Conservation (phyloP, 2,888 invertebrate genomes). For the Mesorhabditis spiculigera region DNA sequence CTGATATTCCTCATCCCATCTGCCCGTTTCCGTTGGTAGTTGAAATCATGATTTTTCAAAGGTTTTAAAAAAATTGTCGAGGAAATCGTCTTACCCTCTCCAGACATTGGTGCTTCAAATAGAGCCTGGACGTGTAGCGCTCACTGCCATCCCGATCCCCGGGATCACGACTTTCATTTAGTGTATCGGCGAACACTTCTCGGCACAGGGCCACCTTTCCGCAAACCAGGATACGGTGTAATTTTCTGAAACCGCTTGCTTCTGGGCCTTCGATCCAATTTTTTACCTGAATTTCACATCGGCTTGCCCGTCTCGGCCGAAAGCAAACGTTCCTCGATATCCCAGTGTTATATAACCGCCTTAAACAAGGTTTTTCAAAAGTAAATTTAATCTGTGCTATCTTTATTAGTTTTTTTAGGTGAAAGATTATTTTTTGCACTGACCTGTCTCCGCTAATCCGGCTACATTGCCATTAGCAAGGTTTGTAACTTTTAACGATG, state of each 20-base stretch:
- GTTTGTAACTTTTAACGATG: background rate
- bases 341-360: slow-evolving; percentile 86
- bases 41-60: too few species aligned
- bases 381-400: background rate
- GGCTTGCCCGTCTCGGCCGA: slow-evolving; percentile 93
- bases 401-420: background rate
- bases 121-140: slow-evolving; percentile 92
- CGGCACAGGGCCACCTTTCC: slow-evolving; percentile 70
- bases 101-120: slow-evolving; percentile 93
- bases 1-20: too few species aligned
- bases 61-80: background rate
- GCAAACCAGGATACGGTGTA: slow-evolving; percentile 89
- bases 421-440: background rate
- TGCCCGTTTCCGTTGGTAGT: too few species aligned
- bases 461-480: background rate
- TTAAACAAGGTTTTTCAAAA: slow-evolving; percentile 21
- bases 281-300: slow-evolving; percentile 76
- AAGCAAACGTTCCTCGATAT: slow-evolving; percentile 96
- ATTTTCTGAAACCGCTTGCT: slow-evolving; percentile 69
- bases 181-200: slow-evolving; percentile 86
- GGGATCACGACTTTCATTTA: slow-evolving; percentile 95
- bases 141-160: slow-evolving; percentile 82
- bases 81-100: slow-evolving; percentile 65
- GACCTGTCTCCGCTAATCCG: background rate
- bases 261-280: slow-evolving; percentile 52